Base-by-base conservation (phyloP, 1,140 invertebrate genomes). In the Sycophila sp. region DNA sequence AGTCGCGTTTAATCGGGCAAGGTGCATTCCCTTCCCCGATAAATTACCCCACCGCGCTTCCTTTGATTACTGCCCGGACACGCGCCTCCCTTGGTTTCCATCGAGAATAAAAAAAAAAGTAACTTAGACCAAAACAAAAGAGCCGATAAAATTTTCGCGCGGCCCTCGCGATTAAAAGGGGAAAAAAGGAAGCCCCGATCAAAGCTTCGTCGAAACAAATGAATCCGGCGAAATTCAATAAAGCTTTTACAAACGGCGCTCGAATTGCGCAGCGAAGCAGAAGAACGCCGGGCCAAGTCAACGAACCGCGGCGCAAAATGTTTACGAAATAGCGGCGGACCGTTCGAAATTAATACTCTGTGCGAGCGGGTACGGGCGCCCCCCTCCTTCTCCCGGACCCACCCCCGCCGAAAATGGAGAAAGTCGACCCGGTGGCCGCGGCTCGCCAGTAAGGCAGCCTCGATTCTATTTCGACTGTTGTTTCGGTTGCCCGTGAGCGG, bases 391-490 rank as follows among this genome's bases (percentile, higher is more conserved):
- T n/a, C 11, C 55, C 28, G 22, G 15, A n/a, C 13, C 22, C 32
- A 8, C 26, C 26, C 38, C 30, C 32, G 4, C 32, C 28, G 53
- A 67, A 67, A 67, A 58, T 58, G 24, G 53, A 55, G 45, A 17
- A 45, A 17, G 17, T n/a, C 17, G 3, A 47, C 26, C 19, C n/a
- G 10, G 45, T 53, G 45, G 38, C 15, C 3, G 19, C 36, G 17
- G 64, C 53, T n/a, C n/a, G 28, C 26, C 19, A 24, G 26, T 11
- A 24, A 42, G 22, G n/a, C 45, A 62, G 47, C 67, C 59, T 69
- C 59, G 49, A 69, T 69, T 69, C 67, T 63, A 69, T 69, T 62
- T 69, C 58, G 17, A 51, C 56, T 51, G 55, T 51, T 51, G 66
- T 69, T 60, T 69, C 55, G 34, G 59, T 47, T 60, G 26, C 26